Conservation (phyloP, 2,888 invertebrate genomes). For the Trichogramma evanescens region DNA sequence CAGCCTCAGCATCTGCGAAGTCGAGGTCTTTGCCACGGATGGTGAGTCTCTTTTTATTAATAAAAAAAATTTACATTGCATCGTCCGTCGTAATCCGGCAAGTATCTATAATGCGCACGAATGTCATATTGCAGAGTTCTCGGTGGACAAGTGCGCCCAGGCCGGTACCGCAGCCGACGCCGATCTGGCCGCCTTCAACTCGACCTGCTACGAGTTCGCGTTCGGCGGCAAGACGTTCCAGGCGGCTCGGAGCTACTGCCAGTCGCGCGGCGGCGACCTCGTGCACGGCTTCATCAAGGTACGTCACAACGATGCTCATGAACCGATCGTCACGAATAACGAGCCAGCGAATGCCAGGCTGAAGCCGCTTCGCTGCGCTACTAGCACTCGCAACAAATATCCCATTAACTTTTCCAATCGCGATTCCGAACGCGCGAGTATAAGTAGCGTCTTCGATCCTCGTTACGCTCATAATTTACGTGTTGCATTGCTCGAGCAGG, state of each 20-base stretch:
- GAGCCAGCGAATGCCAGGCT: too few species aligned
- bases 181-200: constrained; percentile 73
- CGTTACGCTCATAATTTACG: not conserved
- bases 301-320: not conserved
- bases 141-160: constrained; percentile 74
- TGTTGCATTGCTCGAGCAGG: constrained; percentile 38
- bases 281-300: constrained; percentile 60
- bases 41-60: constrained; percentile 50
- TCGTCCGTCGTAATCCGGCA: not conserved
- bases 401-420: too few species aligned
- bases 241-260: constrained; percentile 71
- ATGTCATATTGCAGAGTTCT: constrained; percentile 60
- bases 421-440: too few species aligned
- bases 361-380: too few species aligned
- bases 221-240: constrained; percentile 77
- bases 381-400: too few species aligned
- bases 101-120: not conserved
- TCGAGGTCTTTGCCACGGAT: constrained; percentile 86
- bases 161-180: constrained; percentile 70
- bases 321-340: too few species aligned
- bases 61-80: constrained; percentile 12
- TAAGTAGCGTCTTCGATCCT: not conserved
- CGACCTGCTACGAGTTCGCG: constrained; percentile 84
- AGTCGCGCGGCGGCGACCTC: constrained; percentile 64
- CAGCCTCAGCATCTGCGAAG: constrained; percentile 82